phyloP scores from a whole-genome alignment of 2,797 vertebrate species.

The Lithobates sylvaticus region DNA sequence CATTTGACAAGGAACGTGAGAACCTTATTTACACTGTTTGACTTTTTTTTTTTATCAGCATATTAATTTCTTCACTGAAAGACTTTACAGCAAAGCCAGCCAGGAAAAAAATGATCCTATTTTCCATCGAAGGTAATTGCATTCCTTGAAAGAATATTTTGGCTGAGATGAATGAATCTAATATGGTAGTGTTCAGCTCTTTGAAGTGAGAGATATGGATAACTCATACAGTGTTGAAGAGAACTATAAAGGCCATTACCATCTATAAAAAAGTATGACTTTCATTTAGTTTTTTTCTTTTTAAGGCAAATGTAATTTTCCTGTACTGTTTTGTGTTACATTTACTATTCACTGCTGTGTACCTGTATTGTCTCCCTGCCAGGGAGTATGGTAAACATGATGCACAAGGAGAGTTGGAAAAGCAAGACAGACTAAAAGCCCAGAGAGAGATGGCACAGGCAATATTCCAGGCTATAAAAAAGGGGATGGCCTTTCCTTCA shows the following conservation, averaged over 20 bases:
- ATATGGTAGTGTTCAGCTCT: constrained; percentile 20
- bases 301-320: not conserved
- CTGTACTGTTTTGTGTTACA: not conserved
- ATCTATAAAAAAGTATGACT: not conserved
- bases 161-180: constrained; percentile 32
- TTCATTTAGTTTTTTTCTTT: not conserved
- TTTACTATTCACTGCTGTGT: too few relatives aligned
- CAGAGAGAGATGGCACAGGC: too few relatives aligned
- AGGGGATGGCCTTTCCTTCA: too few relatives aligned
- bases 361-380: too few relatives aligned
- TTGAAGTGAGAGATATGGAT: constrained; percentile 17
- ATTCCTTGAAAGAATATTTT: constrained; percentile 47
- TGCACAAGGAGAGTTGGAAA: too few relatives aligned
- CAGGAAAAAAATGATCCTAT: constrained; percentile 36
- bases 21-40: constrained; percentile 55
- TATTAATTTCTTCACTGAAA: constrained; percentile 50
- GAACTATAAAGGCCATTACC: not conserved
- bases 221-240: not conserved
- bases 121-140: constrained; percentile 48
- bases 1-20: constrained; percentile 39
- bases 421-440: too few relatives aligned
- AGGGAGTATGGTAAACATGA: too few relatives aligned
- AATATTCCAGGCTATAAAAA: too few relatives aligned
- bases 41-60: constrained; percentile 31
- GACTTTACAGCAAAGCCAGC: constrained; percentile 28